phyloP scores from a whole-genome alignment of 2,113 vertebrate species.

The Vanacampus margaritifer region DNA sequence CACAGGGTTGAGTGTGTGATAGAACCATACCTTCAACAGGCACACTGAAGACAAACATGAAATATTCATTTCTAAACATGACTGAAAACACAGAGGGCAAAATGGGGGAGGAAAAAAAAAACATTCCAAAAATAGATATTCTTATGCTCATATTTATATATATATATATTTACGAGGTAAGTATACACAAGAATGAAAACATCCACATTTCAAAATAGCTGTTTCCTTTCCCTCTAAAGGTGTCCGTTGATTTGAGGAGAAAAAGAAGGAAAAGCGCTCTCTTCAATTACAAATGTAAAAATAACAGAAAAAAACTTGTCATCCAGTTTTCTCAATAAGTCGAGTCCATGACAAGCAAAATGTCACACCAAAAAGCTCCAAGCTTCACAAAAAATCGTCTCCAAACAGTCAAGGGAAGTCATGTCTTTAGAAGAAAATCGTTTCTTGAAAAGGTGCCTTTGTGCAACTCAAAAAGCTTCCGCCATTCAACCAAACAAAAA shows the following conservation, averaged over 20 bases:
- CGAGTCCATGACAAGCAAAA: not conserved
- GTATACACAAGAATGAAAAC: constrained; percentile 68
- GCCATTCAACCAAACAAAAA: constrained; percentile 34
- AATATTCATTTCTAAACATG: not conserved
- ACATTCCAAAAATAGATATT: constrained; percentile 77
- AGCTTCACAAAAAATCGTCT: constrained; percentile 25
- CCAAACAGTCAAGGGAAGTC: constrained; percentile 10
- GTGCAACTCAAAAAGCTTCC: constrained; percentile 65
- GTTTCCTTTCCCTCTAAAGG: constrained; percentile 45
- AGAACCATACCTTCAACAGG: not conserved
- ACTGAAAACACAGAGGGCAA: constrained; percentile 20
- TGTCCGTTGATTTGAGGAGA: constrained; percentile 60
- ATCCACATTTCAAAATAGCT: constrained; percentile 61
- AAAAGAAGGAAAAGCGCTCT: constrained; percentile 49
- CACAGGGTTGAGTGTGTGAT: constrained; percentile 7
- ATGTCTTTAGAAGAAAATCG: constrained; percentile 23
- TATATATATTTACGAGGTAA: constrained; percentile 79
- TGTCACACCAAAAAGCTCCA: constrained; percentile 24
- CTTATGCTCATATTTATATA: constrained; percentile 74
- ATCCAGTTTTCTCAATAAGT: constrained; percentile 22
- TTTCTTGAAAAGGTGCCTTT: constrained; percentile 58
- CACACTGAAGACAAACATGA: not conserved
- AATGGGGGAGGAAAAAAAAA: constrained; percentile 57
- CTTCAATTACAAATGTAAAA: constrained; percentile 53
- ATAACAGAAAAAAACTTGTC: constrained; percentile 56